Percentiles rank a stretch among this genome's conserved stretches.
These are phyloP conservation scores for Anniella stebbinsi DNA, from an alignment of 2,797 vertebrate genomes.

Conservation along the genomic window DNA sequence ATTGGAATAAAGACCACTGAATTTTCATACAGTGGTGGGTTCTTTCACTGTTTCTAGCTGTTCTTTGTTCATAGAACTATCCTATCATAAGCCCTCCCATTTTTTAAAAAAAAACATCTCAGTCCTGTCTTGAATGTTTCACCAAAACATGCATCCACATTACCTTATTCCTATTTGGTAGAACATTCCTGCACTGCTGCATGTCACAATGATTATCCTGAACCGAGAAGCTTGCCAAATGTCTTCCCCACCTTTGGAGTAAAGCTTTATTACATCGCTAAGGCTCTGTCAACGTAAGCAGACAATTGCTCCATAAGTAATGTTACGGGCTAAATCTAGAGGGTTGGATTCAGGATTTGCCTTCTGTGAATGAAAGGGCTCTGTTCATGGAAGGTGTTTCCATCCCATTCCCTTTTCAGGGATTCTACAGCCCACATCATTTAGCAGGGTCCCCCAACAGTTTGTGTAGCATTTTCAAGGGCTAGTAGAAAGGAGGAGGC, in stretches of 20 bases:
- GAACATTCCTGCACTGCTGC: slow-evolving; percentile 92
- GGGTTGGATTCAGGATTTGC: too few relatives aligned
- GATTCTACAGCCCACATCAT: too few relatives aligned
- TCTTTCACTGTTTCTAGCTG: not conserved
- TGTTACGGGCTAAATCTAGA: rapidly evolving
- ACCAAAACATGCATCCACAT: not conserved
- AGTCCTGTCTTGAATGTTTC: not conserved
- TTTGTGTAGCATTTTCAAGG: too few relatives aligned
- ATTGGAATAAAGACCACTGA: too few relatives aligned
- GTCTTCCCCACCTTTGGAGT: slow-evolving; percentile 91
- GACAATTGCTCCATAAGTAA: not conserved
- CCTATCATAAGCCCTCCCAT: not conserved
- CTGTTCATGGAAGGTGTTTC: too few relatives aligned
- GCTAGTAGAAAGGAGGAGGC: too few relatives aligned
- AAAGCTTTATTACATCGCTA: slow-evolving; percentile 83
- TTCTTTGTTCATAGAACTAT: not conserved
- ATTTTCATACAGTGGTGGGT: not conserved
- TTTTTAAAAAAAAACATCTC: not conserved
- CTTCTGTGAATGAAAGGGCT: too few relatives aligned
- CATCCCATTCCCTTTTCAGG: too few relatives aligned
- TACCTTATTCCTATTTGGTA: slow-evolving; percentile 89
- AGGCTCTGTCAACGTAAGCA: slow-evolving; percentile 79
- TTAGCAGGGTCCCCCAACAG: too few relatives aligned
- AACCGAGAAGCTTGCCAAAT: slow-evolving; percentile 87
- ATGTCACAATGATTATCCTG: slow-evolving; percentile 92